Percentiles rank a stretch among this genome's conserved stretches.
Conservation (phyloP, 2,797 vertebrate species). For the Orientallactaga sibirica region DNA sequence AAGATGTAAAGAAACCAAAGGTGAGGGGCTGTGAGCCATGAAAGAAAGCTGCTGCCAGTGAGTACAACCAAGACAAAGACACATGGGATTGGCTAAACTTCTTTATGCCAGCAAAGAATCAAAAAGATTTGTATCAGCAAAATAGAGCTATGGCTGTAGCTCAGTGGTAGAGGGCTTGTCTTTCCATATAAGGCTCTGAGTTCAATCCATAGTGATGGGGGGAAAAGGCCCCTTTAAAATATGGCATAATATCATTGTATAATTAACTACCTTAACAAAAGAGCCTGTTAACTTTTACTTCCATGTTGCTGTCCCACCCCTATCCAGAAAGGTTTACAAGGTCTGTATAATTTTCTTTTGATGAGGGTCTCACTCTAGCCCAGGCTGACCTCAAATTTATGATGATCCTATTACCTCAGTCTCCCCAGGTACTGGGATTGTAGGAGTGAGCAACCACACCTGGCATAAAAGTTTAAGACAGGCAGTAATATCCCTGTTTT, state of each 20-base stretch:
- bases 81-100: not conserved
- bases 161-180: not conserved
- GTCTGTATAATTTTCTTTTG: not conserved
- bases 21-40: not conserved
- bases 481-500: not conserved
- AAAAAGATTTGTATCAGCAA: slow-evolving; percentile 15
- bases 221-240: not conserved
- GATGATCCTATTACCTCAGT: not conserved
- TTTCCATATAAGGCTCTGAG: not conserved
- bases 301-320: not conserved
- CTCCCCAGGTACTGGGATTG: not conserved
- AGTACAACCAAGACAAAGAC: not conserved
- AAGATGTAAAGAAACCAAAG: slow-evolving; percentile 18
- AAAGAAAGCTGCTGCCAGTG: not conserved
- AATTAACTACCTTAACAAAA: not conserved
- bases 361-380: no score
- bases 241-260: not conserved
- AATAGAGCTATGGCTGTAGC: not conserved
- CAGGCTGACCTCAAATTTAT: no score
- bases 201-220: no score
- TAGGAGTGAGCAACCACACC: not conserved
- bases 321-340: not conserved
- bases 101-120: not conserved
- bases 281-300: not conserved
- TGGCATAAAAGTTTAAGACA: slow-evolving; percentile 20